Base-by-base conservation (phyloP, 2,888 invertebrate genomes). In the Dryadula phaetusa region DNA sequence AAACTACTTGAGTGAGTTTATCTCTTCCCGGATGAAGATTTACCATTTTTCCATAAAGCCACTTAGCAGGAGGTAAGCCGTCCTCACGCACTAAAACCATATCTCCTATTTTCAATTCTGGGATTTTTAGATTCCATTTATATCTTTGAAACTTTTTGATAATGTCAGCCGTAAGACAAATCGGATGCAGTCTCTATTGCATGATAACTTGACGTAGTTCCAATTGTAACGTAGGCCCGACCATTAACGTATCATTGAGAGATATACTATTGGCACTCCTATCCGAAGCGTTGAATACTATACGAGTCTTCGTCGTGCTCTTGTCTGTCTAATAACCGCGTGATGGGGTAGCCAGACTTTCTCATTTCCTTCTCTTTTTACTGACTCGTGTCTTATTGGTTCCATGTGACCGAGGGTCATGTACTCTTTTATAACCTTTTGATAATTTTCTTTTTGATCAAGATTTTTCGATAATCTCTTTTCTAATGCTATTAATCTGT, bases 131-230 rank as follows among this genome's bases (percentile, higher is more conserved):
- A 32, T 32, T 32, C 32, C 32, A 32, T 32, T 32, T 32, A 32
- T 32, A 32, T 32, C 32, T 32, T 32, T 32, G 32, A 32, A 32
- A 56, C 56, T 42, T 56, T 56, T 56, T 56, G 10, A 42, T 22
- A 4, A 56, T 56, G n/a, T 42, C 56, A 22, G 40, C 34, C 56
- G 56, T 56, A 20, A 56, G 40, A 56, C 56, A 56, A 18, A 56
- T 63, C 7, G 42, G 64, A 61, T 74, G 66, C 7, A 34, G 47
- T 56, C 75, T 42, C 69, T 75, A 77, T 42, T 70, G 49, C 53
- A 74, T 53, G 2, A 76, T 16, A 5, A 76, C 67, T 16, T 73
- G 67, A 34, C 73, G 67, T 60, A 76, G 20, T 62, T 73, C 73
- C 22, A 67, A 42, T 66, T 76, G 75, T 10, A 76, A 54, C 6